Conservation (phyloP, 2,797 vertebrate genomes). For the Natrix natrix region DNA sequence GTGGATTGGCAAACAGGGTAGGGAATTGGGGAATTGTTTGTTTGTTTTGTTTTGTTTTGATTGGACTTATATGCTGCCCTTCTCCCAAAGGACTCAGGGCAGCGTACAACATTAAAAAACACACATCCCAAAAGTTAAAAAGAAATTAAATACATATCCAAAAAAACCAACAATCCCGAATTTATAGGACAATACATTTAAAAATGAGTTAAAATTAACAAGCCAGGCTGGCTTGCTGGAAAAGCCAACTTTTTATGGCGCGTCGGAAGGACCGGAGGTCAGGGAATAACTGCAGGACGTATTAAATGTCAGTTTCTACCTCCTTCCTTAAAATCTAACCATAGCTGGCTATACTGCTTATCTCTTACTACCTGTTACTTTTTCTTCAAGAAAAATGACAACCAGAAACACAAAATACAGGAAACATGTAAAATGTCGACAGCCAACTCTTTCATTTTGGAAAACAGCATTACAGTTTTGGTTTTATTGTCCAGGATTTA, state of each 20-base stretch:
- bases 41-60: too few relatives aligned
- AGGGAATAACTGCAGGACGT: not conserved
- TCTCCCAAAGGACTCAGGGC: too few relatives aligned
- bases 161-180: too few relatives aligned
- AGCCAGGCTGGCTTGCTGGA: too few relatives aligned
- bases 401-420: not conserved
- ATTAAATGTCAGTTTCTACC: accelerated
- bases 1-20: not conserved
- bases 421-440: not conserved
- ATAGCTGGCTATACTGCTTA: not conserved
- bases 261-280: too few relatives aligned
- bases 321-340: not conserved
- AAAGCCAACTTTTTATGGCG: too few relatives aligned
- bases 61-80: too few relatives aligned
- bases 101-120: too few relatives aligned
- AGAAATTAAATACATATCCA: too few relatives aligned
- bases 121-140: too few relatives aligned
- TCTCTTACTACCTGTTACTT: not conserved
- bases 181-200: too few relatives aligned
- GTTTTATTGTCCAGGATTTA: not conserved
- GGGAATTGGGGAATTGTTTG: not conserved
- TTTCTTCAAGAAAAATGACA: not conserved
- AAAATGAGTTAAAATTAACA: too few relatives aligned
- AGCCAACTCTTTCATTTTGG: not conserved
- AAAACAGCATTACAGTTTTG: not conserved